A percentile compares a stretch with the other conserved stretches of the same genome.
phyloP scores from a whole-genome alignment of 2,797 vertebrate species.

The Sparus aurata region DNA sequence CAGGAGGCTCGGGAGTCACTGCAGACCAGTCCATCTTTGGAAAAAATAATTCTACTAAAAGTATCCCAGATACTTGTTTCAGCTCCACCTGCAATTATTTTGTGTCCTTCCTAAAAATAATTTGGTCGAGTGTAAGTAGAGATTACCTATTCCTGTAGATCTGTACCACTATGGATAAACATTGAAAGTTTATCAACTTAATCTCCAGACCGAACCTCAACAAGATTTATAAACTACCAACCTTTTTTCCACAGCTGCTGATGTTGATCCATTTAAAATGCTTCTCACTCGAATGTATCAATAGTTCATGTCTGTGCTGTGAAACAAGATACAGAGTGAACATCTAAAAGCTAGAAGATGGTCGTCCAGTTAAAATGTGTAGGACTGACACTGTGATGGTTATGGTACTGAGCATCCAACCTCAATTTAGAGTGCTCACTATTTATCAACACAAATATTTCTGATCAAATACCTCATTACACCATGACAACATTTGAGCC shows the following conservation, averaged over 20 bases:
- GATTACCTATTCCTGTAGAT: background rate
- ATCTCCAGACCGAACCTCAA: constrained; percentile 1
- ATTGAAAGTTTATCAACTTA: background rate
- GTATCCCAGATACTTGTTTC: background rate
- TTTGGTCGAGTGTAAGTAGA: background rate
- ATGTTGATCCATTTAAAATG: background rate
- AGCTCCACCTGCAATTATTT: background rate
- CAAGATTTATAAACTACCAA: background rate
- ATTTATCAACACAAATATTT: background rate
- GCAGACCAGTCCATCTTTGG: background rate
- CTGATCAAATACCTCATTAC: constrained; percentile 27
- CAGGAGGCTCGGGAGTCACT: background rate
- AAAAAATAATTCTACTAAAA: background rate
- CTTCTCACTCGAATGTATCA: background rate
- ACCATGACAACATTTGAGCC: constrained; percentile 3
- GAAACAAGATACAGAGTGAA: background rate
- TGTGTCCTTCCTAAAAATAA: background rate
- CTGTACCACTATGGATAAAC: background rate
- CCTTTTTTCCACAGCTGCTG: background rate
- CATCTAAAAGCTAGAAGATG: background rate
- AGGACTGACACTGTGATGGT: constrained; percentile 11
- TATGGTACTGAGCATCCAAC: background rate
- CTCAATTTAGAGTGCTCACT: background rate
- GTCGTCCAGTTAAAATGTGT: background rate
- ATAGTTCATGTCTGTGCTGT: background rate